phyloP scores from a whole-genome alignment of 2,797 vertebrate genomes.

The Phaenicophaeus curvirostris region DNA sequence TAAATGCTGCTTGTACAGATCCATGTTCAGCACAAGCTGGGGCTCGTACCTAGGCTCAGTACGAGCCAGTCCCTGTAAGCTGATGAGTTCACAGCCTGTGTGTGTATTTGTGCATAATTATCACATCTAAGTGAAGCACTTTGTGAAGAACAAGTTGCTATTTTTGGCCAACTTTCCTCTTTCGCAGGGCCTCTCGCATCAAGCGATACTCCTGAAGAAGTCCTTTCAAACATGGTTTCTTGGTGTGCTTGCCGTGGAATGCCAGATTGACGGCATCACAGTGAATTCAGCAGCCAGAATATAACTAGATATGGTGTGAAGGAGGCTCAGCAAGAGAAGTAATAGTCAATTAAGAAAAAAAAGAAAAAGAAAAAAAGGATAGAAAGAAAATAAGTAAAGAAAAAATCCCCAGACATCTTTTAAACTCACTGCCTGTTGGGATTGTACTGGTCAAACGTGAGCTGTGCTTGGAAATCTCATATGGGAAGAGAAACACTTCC shows the following conservation, averaged over 20 bases:
- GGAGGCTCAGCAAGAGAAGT: neutral
- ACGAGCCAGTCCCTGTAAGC: neutral
- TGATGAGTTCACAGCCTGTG: conserved; percentile 18
- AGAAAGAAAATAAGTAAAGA: accelerated
- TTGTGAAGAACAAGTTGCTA: neutral
- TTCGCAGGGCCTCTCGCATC: neutral
- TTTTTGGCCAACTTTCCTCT: conserved; percentile 10
- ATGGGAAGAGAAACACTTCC: neutral
- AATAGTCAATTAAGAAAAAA: neutral
- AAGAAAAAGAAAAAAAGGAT: too few species aligned
- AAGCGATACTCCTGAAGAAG: neutral
- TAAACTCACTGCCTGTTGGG: neutral
- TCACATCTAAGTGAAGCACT: neutral
- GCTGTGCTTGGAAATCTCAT: neutral
- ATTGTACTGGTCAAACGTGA: neutral
- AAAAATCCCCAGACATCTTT: neutral
- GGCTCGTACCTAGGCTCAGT: neutral
- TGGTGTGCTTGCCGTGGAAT: neutral
- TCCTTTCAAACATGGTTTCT: neutral
- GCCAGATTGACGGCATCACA: accelerated
- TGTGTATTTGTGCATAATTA: conserved; percentile 47
- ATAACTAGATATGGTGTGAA: neutral
- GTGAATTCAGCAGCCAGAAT: neutral
- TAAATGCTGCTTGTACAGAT: neutral
- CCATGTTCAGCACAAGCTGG: neutral